Base-by-base conservation (phyloP, 2,797 vertebrate genomes). In the Myripristis jacobus region DNA sequence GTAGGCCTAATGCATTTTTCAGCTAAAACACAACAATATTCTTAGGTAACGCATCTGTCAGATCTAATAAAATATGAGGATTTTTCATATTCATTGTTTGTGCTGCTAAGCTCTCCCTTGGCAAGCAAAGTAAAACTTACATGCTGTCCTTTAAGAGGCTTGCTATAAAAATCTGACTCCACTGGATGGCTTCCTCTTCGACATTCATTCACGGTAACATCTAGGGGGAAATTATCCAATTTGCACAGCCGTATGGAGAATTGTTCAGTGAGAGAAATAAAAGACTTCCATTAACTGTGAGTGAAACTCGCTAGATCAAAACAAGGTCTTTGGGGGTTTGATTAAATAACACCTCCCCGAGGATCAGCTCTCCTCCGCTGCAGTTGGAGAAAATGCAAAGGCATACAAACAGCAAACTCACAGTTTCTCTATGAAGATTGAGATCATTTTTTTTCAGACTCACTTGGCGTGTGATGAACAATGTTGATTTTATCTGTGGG, bases 401-500 rank as follows among this genome's bases (percentile, higher is more conserved):
- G 68, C 82, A 73, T 82, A 85, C 79, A 81, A 81, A 75, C 50
- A 50, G 18, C 66, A 57, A 56, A 48, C 78, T 76, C 79, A 59
- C 36, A 27, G 75, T 75, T 64, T 43, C 66, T 75, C 66, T 74
- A 52, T 10, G 16, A 72, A 44, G 59, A 60, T 50, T n/a, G 62
- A 76, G 76, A 67, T 67, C 66, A 31, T 57, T 69, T 75, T 75
- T 76, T 75, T 36, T 29, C 6, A 75, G 75, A 93, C 93, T 93
- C 82, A 94, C 93, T 79, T 91, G 89, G 87, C 46, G 75, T 87
- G 64, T 91, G 93, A 91, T 92, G 93, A 86, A 91, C 77, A 31
- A 88, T 92, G 92, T 85, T 91, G 91, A 94, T 93, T 90, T 93
- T 91, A 92, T 94, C 94, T 93, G 87, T 12, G 38, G 29, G 72